Evolutionary conservation across 2,113 vertebrate species (phyloP), one percentile per base, ranked within the genome.

Genomic region (Oryzias javanicus): DNA sequence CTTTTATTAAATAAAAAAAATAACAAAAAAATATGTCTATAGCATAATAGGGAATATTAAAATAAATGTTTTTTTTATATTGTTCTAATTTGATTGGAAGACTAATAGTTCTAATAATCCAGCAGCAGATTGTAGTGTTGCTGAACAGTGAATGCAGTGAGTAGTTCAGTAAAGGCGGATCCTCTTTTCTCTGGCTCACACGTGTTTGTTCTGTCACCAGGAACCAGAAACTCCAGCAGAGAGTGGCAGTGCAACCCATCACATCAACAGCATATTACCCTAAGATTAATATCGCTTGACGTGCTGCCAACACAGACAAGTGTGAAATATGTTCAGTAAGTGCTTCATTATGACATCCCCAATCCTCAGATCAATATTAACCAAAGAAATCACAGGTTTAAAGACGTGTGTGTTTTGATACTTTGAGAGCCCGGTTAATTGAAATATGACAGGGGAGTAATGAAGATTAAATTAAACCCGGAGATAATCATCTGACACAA

Each of bases 261-360:
- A 84, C 86, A 80, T 57, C 79, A 76, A 77, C 89, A 90, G 73
- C 91, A 88, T 85, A 82, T 90, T 93, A 85, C 86, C 88, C 60
- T 89, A 85, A 90, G 90, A 94, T 93, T 92, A 89, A 90, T 91
- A 90, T 79, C 67, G 83, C 76, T 74, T 44, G 65, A 65, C 73
- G 47, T 50, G 72, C 79, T 41, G 79, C 73, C 88, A 75, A 80
- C 84, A 75, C 89, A 79, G 88, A 85, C 61, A 59, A 90, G 90
- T 91, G 87, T 91, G 91, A 93, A 95, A 93, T 88, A 86, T 93
- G 84, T 89, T 91, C 89, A 86, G 91, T 93, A 93, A 94, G 90
- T 90, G 91, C 92, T 93, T 98, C 96, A 96, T 95, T 94, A 94
- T 94, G 92, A 94, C 92, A 95, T 96, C 92, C 93, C 92, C 93